Base-by-base conservation (phyloP, 2,797 vertebrate species). In the Pseudochaenichthys georgianus region DNA sequence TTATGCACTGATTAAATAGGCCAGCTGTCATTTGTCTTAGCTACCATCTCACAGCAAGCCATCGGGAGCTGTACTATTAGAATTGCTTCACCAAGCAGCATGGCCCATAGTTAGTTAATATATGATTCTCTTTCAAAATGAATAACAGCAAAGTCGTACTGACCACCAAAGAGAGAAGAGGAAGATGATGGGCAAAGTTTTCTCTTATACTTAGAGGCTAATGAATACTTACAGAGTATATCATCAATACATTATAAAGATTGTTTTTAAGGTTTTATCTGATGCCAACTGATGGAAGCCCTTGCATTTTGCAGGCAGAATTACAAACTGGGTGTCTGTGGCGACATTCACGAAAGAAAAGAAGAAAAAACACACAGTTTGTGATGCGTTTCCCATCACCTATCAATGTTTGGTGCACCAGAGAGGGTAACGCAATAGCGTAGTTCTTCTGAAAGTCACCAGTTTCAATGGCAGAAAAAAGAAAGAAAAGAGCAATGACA, bases 1-100 rank as follows among this genome's bases (percentile, higher is more conserved):
- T 93, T 81, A 77, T 80, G 83, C 77, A 61, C 75, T 84, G 88
- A 92, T 92, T 90, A 89, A 93, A 91, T 70, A 80, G 88, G 83
- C 84, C 88, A 80, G 82, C 83, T 88, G 89, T 85, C 89, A 86
- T 90, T 90, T 83, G 86, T 91, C 89, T 89, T 87, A 53, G 62
- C 80, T 77, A 50, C 82, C 81, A 62, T 86, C 86, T 73, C 85
- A 63, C 75, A 82, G 86, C 81, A 65, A 81, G 83, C 87, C 76
- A 80, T 19, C 68, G 80, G 82, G 85, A 90, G 73, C 82, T 77
- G 83, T 73, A 73, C 87, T 78, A 82, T 90, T 82, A 83, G 79
- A 82, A 82, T 28, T 73, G 80, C 73, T 78, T 88, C 82, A 73
- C 64, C 76, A 74, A 85, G 88, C 87, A 82, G 83, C 47, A 1